Evolutionary conservation across 1,140 invertebrate species (phyloP).

Genomic region (Manduca sexta): DNA sequence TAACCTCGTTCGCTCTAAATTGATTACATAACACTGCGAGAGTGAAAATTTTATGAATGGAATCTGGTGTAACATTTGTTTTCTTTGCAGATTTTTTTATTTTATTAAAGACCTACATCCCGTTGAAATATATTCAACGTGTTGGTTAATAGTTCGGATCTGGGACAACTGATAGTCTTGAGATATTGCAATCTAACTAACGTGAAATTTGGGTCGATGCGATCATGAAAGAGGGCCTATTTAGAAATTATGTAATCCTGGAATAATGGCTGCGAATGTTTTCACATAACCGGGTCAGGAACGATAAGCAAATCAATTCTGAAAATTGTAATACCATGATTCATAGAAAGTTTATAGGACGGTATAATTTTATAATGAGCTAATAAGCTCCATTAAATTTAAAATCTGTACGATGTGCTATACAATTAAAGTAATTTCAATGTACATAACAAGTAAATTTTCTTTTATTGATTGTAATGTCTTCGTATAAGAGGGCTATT

Average conservation of each 20-base stretch:
- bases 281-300: background rate
- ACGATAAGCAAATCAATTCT: background rate
- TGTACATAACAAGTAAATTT: background rate
- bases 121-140: conserved; percentile 21
- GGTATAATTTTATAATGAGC: too few species aligned
- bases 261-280: conserved; percentile 1
- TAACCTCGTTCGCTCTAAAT: conserved; percentile 26
- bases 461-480: too few species aligned
- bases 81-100: conserved; percentile 28
- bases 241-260: conserved; percentile 13
- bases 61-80: conserved; percentile 27
- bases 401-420: too few species aligned
- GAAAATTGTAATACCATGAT: background rate
- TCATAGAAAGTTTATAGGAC: too few species aligned
- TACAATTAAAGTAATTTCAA: background rate
- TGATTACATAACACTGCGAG: conserved; percentile 23
- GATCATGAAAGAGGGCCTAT: conserved; percentile 14
- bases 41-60: conserved; percentile 38
- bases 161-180: conserved; percentile 16
- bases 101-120: conserved; percentile 34
- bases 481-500: too few species aligned
- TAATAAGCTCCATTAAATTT: too few species aligned
- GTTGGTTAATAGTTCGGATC: conserved; percentile 15
- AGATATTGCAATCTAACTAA: conserved; percentile 11
- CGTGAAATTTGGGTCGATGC: conserved; percentile 14